Conservation (phyloP, 2,113 vertebrate genomes). For the Bos taurus region ARS-UCD2.0 NC_037343.1:43325001-43325500, state of each 20-base stretch:
- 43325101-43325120: not conserved
- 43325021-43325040: too few species aligned
- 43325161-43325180: not conserved
- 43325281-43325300: not conserved
- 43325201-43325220: not conserved
- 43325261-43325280: not conserved
- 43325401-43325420: not conserved
- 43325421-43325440: not conserved
- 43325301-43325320: not conserved
- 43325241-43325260: not conserved
- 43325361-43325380: not conserved
- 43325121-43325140: not conserved
- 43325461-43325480: not conserved
- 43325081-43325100: too few species aligned
- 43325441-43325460: not conserved
- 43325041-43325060: too few species aligned
- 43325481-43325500: not conserved
- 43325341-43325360: not conserved
- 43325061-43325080: too few species aligned
- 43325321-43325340: not conserved
- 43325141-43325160: not conserved
- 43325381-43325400: not conserved
- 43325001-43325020: too few species aligned
- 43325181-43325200: not conserved
- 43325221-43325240: not conserved